A percentile compares a stretch with the other conserved stretches of the same genome.
These are phyloP conservation scores for Phataginus tetradactyla DNA, from an alignment of 2,797 vertebrate genomes.

Conservation along the genomic window DNA sequence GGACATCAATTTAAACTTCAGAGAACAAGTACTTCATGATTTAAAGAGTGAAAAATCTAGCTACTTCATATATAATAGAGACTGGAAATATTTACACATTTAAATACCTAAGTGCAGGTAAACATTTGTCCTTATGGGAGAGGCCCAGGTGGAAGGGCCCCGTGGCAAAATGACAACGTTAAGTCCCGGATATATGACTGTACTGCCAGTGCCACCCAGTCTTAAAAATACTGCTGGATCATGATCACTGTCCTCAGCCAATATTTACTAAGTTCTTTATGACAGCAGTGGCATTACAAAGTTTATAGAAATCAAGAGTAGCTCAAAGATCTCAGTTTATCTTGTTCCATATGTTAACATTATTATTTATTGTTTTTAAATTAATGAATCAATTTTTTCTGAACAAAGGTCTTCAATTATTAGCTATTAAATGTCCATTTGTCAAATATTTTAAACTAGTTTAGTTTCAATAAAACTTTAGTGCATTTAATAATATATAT, in stretches of 20 bases:
- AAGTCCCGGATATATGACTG: constrained; percentile 50
- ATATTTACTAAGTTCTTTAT: constrained; percentile 72
- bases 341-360: not conserved
- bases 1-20: constrained; percentile 1
- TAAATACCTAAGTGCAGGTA: constrained; percentile 64
- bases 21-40: constrained; percentile 10
- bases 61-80: constrained; percentile 13
- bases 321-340: constrained; percentile 49
- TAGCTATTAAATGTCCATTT: constrained; percentile 47
- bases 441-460: constrained; percentile 53
- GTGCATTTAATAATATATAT: not conserved
- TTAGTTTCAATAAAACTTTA: constrained; percentile 5
- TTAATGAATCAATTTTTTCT: constrained; percentile 53
- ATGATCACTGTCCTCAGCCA: constrained; percentile 54
- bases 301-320: constrained; percentile 61
- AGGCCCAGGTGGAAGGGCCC: constrained; percentile 42
- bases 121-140: constrained; percentile 72
- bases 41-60: constrained; percentile 55
- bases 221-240: constrained; percentile 54
- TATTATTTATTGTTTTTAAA: constrained; percentile 32
- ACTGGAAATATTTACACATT: constrained; percentile 63
- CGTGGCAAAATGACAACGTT: constrained; percentile 57
- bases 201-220: constrained; percentile 18
- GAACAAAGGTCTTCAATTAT: constrained; percentile 32
- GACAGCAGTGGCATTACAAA: constrained; percentile 63